These are phyloP conservation scores for Heliornis fulica DNA, from an alignment of 2,113 vertebrate genomes.

Conservation along the genomic window DNA sequence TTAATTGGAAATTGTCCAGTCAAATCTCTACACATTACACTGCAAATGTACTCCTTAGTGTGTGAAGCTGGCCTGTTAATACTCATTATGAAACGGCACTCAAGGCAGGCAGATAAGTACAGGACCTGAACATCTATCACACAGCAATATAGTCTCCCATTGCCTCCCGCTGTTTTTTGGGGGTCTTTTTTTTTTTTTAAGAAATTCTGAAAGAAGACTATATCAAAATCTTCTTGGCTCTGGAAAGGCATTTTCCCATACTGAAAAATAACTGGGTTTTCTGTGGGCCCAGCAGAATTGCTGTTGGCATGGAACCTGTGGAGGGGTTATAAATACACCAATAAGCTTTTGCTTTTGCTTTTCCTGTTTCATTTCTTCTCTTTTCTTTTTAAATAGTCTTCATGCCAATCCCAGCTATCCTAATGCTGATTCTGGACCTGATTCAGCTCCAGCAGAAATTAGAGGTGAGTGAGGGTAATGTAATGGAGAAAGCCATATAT, in stretches of 20 bases:
- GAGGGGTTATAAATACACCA: neutral
- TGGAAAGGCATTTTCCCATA: neutral
- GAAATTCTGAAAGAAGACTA: neutral
- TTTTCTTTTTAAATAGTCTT: neutral
- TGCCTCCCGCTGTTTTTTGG: no score
- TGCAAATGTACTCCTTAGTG: neutral
- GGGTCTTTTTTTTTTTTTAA: neutral
- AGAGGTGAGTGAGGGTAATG: neutral
- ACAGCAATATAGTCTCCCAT: neutral
- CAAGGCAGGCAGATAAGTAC: neutral
- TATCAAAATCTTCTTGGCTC: neutral
- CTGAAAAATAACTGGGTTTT: neutral
- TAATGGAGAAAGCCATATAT: neutral
- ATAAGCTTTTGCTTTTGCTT: neutral
- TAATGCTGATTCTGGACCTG: neutral
- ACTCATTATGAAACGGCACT: neutral
- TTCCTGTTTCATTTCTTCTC: neutral
- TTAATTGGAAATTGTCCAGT: constrained; percentile 20
- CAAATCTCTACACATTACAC: constrained; percentile 6
- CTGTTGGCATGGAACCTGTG: neutral
- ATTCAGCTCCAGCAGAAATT: neutral
- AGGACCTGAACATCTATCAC: neutral
- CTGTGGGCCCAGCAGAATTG: neutral
- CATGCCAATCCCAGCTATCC: neutral
- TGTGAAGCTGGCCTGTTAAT: constrained; percentile 53